phyloP scores from a whole-genome alignment of 1,140 invertebrate genomes.

The Drosophila sturtevanti region DNA sequence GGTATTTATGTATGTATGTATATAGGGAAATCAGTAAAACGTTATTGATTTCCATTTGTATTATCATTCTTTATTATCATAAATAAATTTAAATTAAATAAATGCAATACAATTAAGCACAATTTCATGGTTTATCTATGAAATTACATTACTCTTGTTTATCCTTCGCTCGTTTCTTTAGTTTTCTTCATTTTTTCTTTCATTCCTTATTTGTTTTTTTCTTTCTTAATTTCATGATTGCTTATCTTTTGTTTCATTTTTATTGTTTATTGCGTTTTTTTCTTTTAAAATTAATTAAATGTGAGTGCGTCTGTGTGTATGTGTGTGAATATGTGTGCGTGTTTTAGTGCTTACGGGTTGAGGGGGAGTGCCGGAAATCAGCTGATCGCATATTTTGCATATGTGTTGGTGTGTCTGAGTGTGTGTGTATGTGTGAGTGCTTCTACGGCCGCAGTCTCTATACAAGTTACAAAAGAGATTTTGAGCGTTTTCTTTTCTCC shows the following conservation, averaged over 20 bases:
- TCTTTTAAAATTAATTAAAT: slow-evolving; percentile 71
- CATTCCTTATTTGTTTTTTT: slow-evolving; percentile 21
- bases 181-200: slow-evolving; percentile 27
- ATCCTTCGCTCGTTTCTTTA: slow-evolving; percentile 33
- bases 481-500: slow-evolving; percentile 37
- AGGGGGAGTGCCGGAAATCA: slow-evolving; percentile 1
- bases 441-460: slow-evolving; percentile 74
- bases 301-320: slow-evolving; percentile 49
- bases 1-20: too few relatives aligned
- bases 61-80: slow-evolving; percentile 80
- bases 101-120: slow-evolving; percentile 81
- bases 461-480: slow-evolving; percentile 78
- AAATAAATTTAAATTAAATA: slow-evolving; percentile 81
- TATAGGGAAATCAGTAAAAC: not conserved
- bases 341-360: slow-evolving; percentile 14
- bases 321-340: slow-evolving; percentile 37
- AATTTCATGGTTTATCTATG: slow-evolving; percentile 62
- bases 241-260: slow-evolving; percentile 30
- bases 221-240: slow-evolving; percentile 42
- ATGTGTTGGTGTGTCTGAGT: slow-evolving; percentile 8
- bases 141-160: slow-evolving; percentile 64
- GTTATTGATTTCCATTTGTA: slow-evolving; percentile 32
- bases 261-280: slow-evolving; percentile 55
- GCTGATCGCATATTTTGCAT: not conserved
- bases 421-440: slow-evolving; percentile 37